Conservation (phyloP, 2,113 vertebrate species). For the Danio rerio region GRCz12tu NC_133193.1:16061001-16061500, state of each 20-base stretch:
- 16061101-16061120: background rate
- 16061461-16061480: background rate
- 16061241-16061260: conserved; percentile 3
- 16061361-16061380: conserved; percentile 42
- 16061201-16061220: background rate
- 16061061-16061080: background rate
- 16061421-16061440: conserved; percentile 31
- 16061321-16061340: conserved; percentile 37
- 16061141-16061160: background rate
- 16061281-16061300: conserved; percentile 26
- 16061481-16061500: background rate
- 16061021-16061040: background rate
- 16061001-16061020: background rate
- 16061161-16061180: background rate
- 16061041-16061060: background rate
- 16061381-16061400: conserved; percentile 52
- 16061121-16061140: background rate
- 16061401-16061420: background rate
- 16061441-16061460: conserved; percentile 7
- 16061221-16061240: background rate
- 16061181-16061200: background rate
- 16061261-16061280: conserved; percentile 24
- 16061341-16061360: conserved; percentile 54
- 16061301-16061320: conserved; percentile 30
- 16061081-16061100: background rate